Conservation (phyloP, 2,888 invertebrate species). For the Platerodrilus igneus region DNA sequence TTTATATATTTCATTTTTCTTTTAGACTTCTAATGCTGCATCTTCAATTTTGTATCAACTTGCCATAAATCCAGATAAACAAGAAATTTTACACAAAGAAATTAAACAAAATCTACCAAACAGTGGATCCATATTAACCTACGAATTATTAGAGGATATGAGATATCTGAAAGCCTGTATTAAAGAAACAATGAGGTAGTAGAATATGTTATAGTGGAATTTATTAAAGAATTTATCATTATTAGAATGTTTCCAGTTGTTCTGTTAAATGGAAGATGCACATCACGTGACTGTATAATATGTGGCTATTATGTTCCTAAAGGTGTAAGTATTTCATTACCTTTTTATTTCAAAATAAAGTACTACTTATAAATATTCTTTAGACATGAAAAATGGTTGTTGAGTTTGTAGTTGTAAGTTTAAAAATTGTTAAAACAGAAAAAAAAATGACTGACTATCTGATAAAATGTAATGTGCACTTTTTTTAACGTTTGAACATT, state of each 20-base stretch:
- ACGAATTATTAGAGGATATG: slow-evolving; percentile 59
- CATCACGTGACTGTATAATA: slow-evolving; percentile 64
- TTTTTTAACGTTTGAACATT: no score
- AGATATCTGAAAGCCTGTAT: slow-evolving; percentile 68
- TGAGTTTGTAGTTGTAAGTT: no score
- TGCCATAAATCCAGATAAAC: slow-evolving; percentile 61
- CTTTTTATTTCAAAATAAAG: no score
- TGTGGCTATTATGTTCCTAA: slow-evolving; percentile 71
- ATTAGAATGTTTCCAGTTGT: slow-evolving; percentile 72
- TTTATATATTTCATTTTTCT: no score
- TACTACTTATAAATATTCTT: no score
- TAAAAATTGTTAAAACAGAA: no score
- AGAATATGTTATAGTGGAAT: neutral
- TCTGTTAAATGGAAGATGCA: slow-evolving; percentile 68
- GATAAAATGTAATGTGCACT: no score
- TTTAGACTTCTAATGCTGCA: slow-evolving; percentile 71
- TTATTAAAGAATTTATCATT: no score
- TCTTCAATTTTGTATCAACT: slow-evolving; percentile 70
- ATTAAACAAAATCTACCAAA: slow-evolving; percentile 50
- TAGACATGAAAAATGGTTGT: no score
- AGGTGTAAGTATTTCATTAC: slow-evolving; percentile 69
- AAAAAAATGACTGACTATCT: no score
- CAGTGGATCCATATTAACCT: slow-evolving; percentile 49
- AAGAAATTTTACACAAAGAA: slow-evolving; percentile 60
- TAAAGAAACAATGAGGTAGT: slow-evolving; percentile 67